Percentiles rank a stretch among this genome's conserved stretches.
These are phyloP conservation scores for Oscheius sp. DNA, from an alignment of 2,888 invertebrate genomes.

Conservation along the genomic window DNA sequence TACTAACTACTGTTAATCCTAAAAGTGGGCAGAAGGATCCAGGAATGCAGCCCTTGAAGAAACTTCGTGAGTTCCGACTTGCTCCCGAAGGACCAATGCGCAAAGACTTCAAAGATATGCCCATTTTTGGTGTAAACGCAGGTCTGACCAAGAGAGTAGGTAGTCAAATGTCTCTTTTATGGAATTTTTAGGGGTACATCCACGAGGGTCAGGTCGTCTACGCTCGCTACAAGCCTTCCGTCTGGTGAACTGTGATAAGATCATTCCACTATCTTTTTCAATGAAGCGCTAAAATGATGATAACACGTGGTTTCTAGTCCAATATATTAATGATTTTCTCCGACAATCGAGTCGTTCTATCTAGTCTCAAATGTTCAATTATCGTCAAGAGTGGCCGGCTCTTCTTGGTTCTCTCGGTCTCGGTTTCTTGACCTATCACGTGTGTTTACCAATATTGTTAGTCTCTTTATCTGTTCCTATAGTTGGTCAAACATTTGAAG, in stretches of 20 bases:
- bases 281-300: neutral
- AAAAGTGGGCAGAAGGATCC: slow-evolving; percentile 49
- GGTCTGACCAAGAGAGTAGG: slow-evolving; percentile 41
- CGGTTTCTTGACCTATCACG: slow-evolving; percentile 46
- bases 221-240: slow-evolving; percentile 50
- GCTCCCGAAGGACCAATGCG: slow-evolving; percentile 56
- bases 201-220: slow-evolving; percentile 60
- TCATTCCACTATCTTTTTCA: slow-evolving; percentile 2
- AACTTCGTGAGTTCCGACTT: slow-evolving; percentile 57
- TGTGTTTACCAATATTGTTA: slow-evolving; percentile 22
- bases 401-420: slow-evolving; percentile 44
- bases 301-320: slow-evolving; percentile 2
- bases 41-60: slow-evolving; percentile 57
- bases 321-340: neutral
- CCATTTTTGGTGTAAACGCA: slow-evolving; percentile 62
- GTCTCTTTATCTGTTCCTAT: neutral
- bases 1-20: slow-evolving; percentile 57
- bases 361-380: neutral
- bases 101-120: slow-evolving; percentile 50
- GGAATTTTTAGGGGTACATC: slow-evolving; percentile 42
- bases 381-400: slow-evolving; percentile 36
- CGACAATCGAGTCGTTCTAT: neutral
- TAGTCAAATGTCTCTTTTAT: neutral
- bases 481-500: neutral
- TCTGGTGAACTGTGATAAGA: neutral